Conservation (phyloP, 2,113 vertebrate genomes). For the Anolis carolinensis region DNA sequence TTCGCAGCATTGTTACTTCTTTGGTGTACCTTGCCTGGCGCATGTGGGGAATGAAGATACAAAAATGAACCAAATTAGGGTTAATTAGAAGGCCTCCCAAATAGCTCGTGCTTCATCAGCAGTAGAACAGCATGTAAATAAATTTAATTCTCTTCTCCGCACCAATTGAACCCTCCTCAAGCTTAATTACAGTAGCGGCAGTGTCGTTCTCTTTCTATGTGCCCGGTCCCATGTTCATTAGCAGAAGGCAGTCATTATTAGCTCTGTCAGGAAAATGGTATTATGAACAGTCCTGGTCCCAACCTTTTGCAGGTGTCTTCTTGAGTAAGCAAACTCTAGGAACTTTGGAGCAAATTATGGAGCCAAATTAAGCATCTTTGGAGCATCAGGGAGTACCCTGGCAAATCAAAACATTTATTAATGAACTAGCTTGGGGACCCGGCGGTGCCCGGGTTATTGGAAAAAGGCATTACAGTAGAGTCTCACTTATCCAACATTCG, state of each 20-base stretch:
- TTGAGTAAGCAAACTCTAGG: conserved; percentile 42
- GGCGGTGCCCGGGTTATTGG: no score
- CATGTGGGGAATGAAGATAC: conserved; percentile 50
- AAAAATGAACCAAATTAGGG: conserved; percentile 83
- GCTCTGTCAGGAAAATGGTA: conserved; percentile 63
- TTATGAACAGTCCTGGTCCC: conserved; percentile 57
- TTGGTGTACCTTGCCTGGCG: conserved; percentile 54
- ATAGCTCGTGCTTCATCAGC: conserved; percentile 82
- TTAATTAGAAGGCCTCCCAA: conserved; percentile 90
- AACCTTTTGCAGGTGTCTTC: conserved; percentile 69
- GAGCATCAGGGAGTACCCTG: conserved; percentile 57
- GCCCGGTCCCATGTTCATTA: conserved; percentile 70
- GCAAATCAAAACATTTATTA: conserved; percentile 52
- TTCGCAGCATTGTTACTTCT: conserved; percentile 26
- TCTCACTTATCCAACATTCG: no score
- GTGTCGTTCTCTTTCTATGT: conserved; percentile 48
- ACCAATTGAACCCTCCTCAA: conserved; percentile 73
- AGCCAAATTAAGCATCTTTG: conserved; percentile 71
- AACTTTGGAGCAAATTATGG: conserved; percentile 60
- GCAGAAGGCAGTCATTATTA: conserved; percentile 70
- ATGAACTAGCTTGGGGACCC: no score
- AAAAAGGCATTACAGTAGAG: no score
- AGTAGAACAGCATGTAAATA: conserved; percentile 87
- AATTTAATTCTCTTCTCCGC: conserved; percentile 88
- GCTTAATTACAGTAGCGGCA: conserved; percentile 81